Evolutionary conservation across 2,888 invertebrate species (phyloP), one percentile per base, ranked within the genome.

Genomic region (Ennomos erosarius): DNA sequence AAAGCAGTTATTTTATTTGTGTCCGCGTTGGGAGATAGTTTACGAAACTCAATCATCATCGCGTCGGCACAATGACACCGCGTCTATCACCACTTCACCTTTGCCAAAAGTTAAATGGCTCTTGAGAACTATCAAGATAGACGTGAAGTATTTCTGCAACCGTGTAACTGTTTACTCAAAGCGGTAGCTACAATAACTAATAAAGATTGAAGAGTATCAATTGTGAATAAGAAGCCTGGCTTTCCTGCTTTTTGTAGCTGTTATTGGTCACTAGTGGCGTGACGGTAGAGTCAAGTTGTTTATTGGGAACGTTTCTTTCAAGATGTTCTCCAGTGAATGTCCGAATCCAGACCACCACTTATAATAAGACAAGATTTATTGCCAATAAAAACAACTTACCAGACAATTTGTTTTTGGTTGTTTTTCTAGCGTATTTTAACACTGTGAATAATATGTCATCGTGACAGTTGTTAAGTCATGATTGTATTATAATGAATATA

Each of bases 101-200:
- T 10, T 8, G 35, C 42, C 10, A 48, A 48, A 48, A 48, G 8
- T 37, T 34, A 6, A 26, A 38, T 11, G 38, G 26, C 37, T 10
- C 47, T 47, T 10, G 37, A 37, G 11, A 35, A 0, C 1, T 13
- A 26, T 40, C 33, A 10, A 34, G 46, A 38, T 10, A 37, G 38
- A 48, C 16, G 39, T 10, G 35, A 36, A 42, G 42, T 43, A 16
- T 36, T 16, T 16, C 35, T 9, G 33, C 43, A 26, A 16, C 16
- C 51, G n/a, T 33, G 10, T 36, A 26, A 16, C 16, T 42, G n/a
- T 26, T 8, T 10, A 10, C n/a, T 16, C 26, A 9, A 45, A 9
- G 13, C 56, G 40, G 56, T 40, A 51, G 56, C 50, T 13, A n/a
- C 10, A 46, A 13, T 38, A 48, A 48, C 43, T 46, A 46, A 16